Base-by-base conservation (phyloP, 2,113 vertebrate genomes). In the Nibea albiflora region DNA sequence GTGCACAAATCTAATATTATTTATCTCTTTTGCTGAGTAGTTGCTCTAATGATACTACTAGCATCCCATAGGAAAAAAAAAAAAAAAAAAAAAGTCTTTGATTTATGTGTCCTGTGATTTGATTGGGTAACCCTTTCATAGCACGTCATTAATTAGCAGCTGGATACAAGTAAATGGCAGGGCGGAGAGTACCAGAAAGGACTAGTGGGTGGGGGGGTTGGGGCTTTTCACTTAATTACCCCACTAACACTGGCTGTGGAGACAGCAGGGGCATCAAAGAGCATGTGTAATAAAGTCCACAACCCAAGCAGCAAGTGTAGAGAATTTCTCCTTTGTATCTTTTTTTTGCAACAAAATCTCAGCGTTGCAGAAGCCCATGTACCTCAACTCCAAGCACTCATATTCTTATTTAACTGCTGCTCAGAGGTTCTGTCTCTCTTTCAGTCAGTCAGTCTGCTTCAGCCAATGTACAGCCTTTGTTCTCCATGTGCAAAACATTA, bases 121-220 rank as follows among this genome's bases (percentile, higher is more conserved):
- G 83, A 90, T 89, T 88, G 81, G 74, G 79, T 89, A 90, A 90
- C 88, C 91, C 91, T 88, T 90, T 90, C 84, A 89, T 83, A 65
- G 90, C 87, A 89, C 88, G 92, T 83, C 73, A 90, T 92, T 93
- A 93, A 94, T 93, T 92, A 94, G 84, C 85, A 70, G 71, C 84
- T 83, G 84, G 66, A 79, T 85, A 69, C 66, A 86, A 90, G 83
- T 89, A 84, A 90, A 90, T 88, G 85, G 69, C 53, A 35, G 79
- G 87, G 83, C 22, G 74, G 81, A 70, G 83, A 20, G 2, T n/a
- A 73, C 54, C 65, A 76, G 63, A 50, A 84, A 80, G 35, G 49
- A 67, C 76, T 68, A 31, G n/a, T 61, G 3, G 78, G 75, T 28
- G 56, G 58, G 78, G 75, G 35, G 56, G 54, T 7, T 62, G 50